Evolutionary conservation across 2,113 vertebrate genomes (phyloP), one percentile per base, ranked within the genome.

Genomic region (Periophthalmodon schlosseri): DNA sequence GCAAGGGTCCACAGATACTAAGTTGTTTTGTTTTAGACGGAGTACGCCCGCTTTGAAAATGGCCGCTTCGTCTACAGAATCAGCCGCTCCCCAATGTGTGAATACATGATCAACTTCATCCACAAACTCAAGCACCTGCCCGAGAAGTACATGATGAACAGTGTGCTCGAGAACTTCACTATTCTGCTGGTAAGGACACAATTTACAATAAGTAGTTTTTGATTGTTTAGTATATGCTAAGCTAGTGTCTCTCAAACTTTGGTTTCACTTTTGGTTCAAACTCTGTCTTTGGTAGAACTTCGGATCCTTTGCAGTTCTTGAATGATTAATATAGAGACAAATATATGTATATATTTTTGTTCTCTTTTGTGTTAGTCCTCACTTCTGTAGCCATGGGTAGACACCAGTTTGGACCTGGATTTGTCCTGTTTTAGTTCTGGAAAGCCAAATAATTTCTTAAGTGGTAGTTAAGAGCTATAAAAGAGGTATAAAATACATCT

Each of bases 71-170:
- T 98, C 68, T 99, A 98, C 92, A 95, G 96, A 89, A 98, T 99
- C 95, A 97, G 94, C 79, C 97, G 98, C 69, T 99, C 98, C 10
- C 98, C 98, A 0, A 99, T 99, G 98, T 99, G 98, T 90, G 98
- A 99, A 95, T 99, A 99, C 77, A 99, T 99, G 98, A 98, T 99
- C 91, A 99, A 99, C 94, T 99, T 99, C 91, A 99, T 99, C 92
- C 98, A 99, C 94, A 99, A 99, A 86, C 96, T 99, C 85, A 99
- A 99, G 90, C 98, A 99, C 92, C 93, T 99, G 93, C 98, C 98
- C 2, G 98, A 99, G 92, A 99, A 99, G 80, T 99, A 99, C 91
- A 99, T 99, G 98, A 99, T 99, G 98, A 99, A 99, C 95, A 99
- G 98, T 4, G 98, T 99, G 80, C 93, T 99, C 94, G 98, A 99